Evolutionary conservation across 2,113 vertebrate species (phyloP), one percentile per base, ranked within the genome.

Genomic region (Megaceryle maxima): DNA sequence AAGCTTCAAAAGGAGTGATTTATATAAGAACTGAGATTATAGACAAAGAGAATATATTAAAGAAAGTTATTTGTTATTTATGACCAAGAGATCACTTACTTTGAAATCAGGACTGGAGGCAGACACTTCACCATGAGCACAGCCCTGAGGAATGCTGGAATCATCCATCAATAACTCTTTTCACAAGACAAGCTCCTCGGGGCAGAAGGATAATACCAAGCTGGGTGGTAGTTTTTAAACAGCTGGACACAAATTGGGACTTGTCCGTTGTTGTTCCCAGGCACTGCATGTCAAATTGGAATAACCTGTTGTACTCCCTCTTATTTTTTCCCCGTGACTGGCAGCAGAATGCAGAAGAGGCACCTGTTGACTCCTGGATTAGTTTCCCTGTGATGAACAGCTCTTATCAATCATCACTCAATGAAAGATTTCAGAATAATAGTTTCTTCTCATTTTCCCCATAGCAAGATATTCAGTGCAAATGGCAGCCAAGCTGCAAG

Each of bases 141-240:
- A 97, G 83, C 92, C 87, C 94, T 92, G 77, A 96, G 91, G 95
- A 97, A 96, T 95, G 96, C 83, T 80, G 81, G 96, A 93, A 94
- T 92, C 94, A 96, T 92, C 92, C 90, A 91, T 97, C 94, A 96
- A 95, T 96, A 96, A 94, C 83, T 89, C 94, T 91, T 97, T 96
- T 95, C 95, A 96, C 83, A 89, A 91, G 88, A 91, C 83, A 87
- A 96, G 92, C 43, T 94, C 93, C 90, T 0, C 14, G 96, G 92
- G 96, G 95, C 91, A 95, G 66, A 83, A 75, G 77, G 83, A 87
- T 96, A 97, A 96, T 96, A 94, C 83, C 91, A 91, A 93, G 86
- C 92, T 96, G 96, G 92, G 94, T 96, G 96, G 96, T 92, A 96
- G 95, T 94, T 95, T 96, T 96, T 89, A 94, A 97, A 95, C 96